Conservation (phyloP, 2,888 invertebrate genomes). For the Tetragnatha montana region DNA sequence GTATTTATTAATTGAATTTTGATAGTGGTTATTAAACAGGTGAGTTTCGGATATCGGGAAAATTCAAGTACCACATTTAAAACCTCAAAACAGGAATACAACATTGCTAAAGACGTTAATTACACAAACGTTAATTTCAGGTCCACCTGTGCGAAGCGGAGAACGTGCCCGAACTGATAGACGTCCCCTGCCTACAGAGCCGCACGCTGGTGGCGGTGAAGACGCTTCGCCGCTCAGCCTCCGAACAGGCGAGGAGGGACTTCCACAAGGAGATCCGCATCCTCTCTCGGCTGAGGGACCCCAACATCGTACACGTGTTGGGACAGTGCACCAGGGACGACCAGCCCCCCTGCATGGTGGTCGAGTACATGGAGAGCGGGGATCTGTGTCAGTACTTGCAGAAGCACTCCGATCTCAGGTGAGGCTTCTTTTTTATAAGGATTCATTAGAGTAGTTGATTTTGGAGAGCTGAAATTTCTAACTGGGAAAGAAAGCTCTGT, state of each 20-base stretch:
- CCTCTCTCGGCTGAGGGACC: slow-evolving; percentile 88
- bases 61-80: background rate
- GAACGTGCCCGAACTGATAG: slow-evolving; percentile 74
- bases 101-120: background rate
- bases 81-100: background rate
- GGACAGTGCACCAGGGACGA: slow-evolving; percentile 88
- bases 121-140: slow-evolving; percentile 69
- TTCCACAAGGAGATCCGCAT: slow-evolving; percentile 91
- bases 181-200: slow-evolving; percentile 79
- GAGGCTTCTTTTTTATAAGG: too few species aligned
- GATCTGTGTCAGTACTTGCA: slow-evolving; percentile 88
- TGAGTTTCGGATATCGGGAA: too few species aligned
- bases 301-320: slow-evolving; percentile 88
- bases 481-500: too few species aligned
- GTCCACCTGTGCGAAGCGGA: slow-evolving; percentile 75
- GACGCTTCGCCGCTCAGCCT: slow-evolving; percentile 86
- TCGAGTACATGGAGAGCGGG: slow-evolving; percentile 91
- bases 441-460: too few species aligned
- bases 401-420: slow-evolving; percentile 77
- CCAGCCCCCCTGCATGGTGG: slow-evolving; percentile 87
- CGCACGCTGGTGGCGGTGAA: slow-evolving; percentile 89
- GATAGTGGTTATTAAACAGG: too few species aligned
- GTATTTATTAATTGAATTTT: too few species aligned
- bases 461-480: too few species aligned
- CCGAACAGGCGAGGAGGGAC: slow-evolving; percentile 84